These are phyloP conservation scores for Hassar affinis DNA, from an alignment of 2,113 vertebrate species.

Conservation along the genomic window DNA sequence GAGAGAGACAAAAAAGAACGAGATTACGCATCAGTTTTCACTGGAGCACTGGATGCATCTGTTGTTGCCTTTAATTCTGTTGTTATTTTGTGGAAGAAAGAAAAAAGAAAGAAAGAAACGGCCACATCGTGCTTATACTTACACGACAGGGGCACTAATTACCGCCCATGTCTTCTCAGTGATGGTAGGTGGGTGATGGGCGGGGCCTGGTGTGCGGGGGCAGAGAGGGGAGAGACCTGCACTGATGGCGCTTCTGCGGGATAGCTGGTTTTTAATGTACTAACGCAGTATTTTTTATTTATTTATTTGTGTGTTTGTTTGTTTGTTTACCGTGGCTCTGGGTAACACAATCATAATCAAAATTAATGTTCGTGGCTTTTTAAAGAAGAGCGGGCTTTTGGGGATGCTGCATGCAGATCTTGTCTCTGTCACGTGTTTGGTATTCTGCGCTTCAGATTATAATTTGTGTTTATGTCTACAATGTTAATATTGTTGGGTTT, in stretches of 20 bases:
- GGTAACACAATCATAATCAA: neutral
- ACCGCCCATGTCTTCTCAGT: constrained; percentile 63
- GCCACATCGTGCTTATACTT: constrained; percentile 62
- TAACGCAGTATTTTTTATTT: constrained; percentile 3
- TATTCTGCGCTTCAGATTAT: neutral
- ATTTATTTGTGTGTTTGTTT: neutral
- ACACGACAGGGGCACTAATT: constrained; percentile 72
- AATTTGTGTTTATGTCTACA: neutral
- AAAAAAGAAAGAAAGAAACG: constrained; percentile 20
- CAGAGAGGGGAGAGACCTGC: constrained; percentile 70
- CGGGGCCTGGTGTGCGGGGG: constrained; percentile 50
- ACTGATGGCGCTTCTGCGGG: constrained; percentile 61
- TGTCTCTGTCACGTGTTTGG: constrained; percentile 38
- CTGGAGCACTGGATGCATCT: neutral
- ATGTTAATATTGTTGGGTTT: neutral
- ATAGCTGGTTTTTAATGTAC: constrained; percentile 9
- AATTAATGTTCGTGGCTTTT: neutral
- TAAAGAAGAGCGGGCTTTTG: neutral
- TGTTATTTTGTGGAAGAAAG: neutral
- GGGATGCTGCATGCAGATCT: constrained; percentile 50
- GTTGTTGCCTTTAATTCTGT: no score
- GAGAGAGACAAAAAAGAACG: no score
- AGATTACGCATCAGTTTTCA: neutral
- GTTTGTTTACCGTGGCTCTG: neutral
- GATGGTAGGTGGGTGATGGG: constrained; percentile 38